phyloP scores from a whole-genome alignment of 1,140 invertebrate species.

The Triops longicaudatus region DNA sequence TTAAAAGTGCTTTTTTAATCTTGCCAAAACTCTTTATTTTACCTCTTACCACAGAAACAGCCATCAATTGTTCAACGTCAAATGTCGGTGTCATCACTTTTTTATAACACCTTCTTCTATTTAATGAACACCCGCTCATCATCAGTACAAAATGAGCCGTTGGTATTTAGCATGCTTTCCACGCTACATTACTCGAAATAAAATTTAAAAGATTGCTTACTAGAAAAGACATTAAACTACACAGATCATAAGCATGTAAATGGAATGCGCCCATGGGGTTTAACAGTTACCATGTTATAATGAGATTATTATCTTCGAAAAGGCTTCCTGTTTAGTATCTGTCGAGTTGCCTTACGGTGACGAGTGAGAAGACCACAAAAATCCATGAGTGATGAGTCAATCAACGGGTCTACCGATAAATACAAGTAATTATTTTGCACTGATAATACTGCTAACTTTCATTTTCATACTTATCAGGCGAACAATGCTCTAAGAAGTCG shows the following conservation, averaged over 20 bases:
- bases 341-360: not conserved
- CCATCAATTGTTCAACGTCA: no score
- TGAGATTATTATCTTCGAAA: not conserved
- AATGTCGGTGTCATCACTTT: no score
- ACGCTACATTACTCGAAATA: no score
- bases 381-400: not conserved
- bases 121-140: no score
- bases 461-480: not conserved
- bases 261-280: no score
- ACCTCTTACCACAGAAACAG: not conserved
- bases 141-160: no score
- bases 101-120: no score
- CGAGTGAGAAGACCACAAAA: not conserved
- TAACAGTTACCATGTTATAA: not conserved
- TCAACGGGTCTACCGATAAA: not conserved
- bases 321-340: not conserved
- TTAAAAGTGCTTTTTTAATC: no score
- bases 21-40: not conserved
- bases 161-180: no score
- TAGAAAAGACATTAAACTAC: no score
- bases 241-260: no score
- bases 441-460: not conserved
- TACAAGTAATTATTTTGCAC: not conserved
- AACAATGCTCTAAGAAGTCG: not conserved
- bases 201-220: no score